A percentile compares a stretch with the other conserved stretches of the same genome.
Conservation (phyloP, 1,140 invertebrate genomes). For the Pseudomyrmex pallidus region DNA sequence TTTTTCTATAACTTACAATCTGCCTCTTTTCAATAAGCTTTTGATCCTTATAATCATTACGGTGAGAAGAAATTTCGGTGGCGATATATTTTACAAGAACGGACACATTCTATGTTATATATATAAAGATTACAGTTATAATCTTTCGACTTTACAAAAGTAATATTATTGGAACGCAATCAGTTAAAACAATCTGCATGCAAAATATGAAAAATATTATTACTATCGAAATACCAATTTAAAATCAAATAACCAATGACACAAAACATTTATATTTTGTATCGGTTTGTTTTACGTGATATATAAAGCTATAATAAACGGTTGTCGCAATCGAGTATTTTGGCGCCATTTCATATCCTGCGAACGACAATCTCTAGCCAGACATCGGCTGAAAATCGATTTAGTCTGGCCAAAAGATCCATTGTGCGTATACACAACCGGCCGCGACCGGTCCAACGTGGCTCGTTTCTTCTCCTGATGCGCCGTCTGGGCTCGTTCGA, state of each 20-base stretch:
- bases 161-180: neutral
- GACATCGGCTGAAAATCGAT: constrained; percentile 57
- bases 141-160: neutral
- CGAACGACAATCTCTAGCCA: constrained; percentile 28
- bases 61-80: neutral
- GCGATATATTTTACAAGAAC: neutral
- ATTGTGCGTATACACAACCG: constrained; percentile 53
- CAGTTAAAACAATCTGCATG: too few species aligned
- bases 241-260: too few species aligned
- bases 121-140: too few species aligned
- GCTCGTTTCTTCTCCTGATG: neutral
- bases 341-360: neutral
- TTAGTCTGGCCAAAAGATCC: constrained; percentile 44
- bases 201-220: neutral
- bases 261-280: neutral
- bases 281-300: neutral
- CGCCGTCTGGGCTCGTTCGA: constrained; percentile 37
- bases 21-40: constrained; percentile 19
- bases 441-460: neutral
- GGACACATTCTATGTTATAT: neutral
- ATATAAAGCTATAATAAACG: neutral
- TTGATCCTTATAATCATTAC: constrained; percentile 8
- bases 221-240: neutral
- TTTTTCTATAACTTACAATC: neutral
- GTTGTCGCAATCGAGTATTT: neutral